A percentile compares a stretch with the other conserved stretches of the same genome.
Conservation (phyloP, 2,888 invertebrate species). For the Camponotus fellah region DNA sequence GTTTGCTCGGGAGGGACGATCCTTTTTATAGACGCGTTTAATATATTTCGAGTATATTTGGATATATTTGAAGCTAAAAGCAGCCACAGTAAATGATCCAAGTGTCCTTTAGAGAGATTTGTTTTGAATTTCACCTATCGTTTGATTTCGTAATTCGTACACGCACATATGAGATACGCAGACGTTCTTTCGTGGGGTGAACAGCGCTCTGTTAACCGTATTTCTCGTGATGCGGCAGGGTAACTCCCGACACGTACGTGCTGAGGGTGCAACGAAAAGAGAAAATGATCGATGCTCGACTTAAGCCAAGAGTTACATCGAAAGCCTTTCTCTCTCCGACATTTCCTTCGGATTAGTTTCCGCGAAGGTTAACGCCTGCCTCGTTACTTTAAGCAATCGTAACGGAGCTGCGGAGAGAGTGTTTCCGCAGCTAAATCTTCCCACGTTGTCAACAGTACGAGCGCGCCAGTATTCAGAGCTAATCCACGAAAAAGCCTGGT, state of each 20-base stretch:
- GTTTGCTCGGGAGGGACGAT: background rate
- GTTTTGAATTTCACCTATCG: background rate
- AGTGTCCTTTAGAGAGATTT: background rate
- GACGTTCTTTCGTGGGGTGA: background rate
- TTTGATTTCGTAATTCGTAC: background rate
- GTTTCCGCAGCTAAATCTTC: constrained; percentile 46
- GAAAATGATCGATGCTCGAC: constrained; percentile 77
- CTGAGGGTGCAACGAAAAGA: constrained; percentile 28
- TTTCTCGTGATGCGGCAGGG: constrained; percentile 42
- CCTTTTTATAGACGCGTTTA: constrained; percentile 1
- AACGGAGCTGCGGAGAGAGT: constrained; percentile 37
- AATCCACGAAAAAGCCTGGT: constrained; percentile 30
- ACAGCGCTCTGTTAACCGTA: constrained; percentile 47
- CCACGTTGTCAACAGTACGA: constrained; percentile 30
- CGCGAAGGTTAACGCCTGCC: constrained; percentile 53
- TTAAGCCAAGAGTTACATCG: constrained; percentile 79
- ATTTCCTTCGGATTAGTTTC: constrained; percentile 58
- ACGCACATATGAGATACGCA: background rate
- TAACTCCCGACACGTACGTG: constrained; percentile 47
- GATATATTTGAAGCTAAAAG: constrained; percentile 1
- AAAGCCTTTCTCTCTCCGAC: constrained; percentile 78
- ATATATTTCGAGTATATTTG: constrained; percentile 19
- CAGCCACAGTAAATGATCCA: background rate
- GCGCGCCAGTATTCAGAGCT: constrained; percentile 22
- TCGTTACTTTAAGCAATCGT: constrained; percentile 50